These are phyloP conservation scores for Oligia latruncula DNA, from an alignment of 2,888 invertebrate species.

Conservation along the genomic window DNA sequence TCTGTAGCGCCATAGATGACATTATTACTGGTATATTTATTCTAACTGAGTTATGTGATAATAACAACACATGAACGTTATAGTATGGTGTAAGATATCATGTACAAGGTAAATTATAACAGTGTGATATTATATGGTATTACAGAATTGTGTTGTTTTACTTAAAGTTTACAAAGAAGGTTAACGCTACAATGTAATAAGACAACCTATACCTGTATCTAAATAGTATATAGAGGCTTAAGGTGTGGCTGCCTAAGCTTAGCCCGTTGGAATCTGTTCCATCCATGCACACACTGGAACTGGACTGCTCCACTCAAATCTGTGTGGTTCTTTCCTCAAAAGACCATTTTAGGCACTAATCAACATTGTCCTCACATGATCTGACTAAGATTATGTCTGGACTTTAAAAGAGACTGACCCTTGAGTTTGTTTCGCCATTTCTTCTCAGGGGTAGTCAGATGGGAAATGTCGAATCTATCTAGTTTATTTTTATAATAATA, in stretches of 20 bases:
- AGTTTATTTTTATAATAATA: no score
- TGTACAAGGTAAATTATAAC: slow-evolving; percentile 3
- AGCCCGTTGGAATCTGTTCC: not conserved
- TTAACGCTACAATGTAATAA: not conserved
- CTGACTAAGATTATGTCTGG: no score
- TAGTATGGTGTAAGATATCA: not conserved
- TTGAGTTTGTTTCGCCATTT: no score
- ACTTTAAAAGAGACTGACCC: no score
- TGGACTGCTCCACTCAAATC: no score
- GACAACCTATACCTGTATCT: not conserved
- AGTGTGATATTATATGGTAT: not conserved
- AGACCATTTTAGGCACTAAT: no score
- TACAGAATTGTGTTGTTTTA: not conserved
- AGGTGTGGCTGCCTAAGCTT: no score
- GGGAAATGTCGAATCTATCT: no score
- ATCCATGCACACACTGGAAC: not conserved
- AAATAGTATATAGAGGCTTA: not conserved
- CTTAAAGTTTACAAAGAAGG: not conserved
- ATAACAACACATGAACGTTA: not conserved
- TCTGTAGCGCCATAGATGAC: not conserved
- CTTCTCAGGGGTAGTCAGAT: no score
- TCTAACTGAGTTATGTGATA: not conserved
- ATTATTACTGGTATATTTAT: not conserved
- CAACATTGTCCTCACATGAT: no score
- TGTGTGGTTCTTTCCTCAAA: no score